Evolutionary conservation across 2,888 invertebrate genomes (phyloP).

Genomic region (Netelia fuscicornis): DNA sequence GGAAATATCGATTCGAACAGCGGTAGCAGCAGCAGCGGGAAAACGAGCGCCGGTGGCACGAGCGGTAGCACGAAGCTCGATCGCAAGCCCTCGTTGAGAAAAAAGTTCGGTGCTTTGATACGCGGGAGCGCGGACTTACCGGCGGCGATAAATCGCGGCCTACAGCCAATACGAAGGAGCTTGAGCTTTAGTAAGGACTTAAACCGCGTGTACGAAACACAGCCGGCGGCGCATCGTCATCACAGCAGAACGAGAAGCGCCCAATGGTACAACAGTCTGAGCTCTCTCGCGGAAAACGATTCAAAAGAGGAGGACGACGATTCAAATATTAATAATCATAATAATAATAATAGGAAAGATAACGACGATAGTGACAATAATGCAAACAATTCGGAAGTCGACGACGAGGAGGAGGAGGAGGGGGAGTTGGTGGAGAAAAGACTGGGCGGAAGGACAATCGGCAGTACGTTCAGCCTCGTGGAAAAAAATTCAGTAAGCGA

Average conservation of each 20-base stretch:
- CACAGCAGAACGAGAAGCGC: slow-evolving; percentile 74
- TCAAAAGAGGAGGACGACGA: slow-evolving; percentile 69
- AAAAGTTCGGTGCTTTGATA: slow-evolving; percentile 79
- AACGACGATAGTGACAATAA: slow-evolving; percentile 21
- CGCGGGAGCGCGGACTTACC: slow-evolving; percentile 80
- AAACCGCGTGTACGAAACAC: slow-evolving; percentile 72
- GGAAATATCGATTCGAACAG: slow-evolving; percentile 34
- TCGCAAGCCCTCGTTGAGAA: slow-evolving; percentile 78
- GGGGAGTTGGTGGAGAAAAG: slow-evolving; percentile 26
- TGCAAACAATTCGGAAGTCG: slow-evolving; percentile 47
- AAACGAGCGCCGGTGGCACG: neutral
- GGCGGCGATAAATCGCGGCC: slow-evolving; percentile 80
- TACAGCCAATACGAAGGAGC: slow-evolving; percentile 80
- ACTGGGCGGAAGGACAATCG: slow-evolving; percentile 67
- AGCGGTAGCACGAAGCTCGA: slow-evolving; percentile 72
- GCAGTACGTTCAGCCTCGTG: slow-evolving; percentile 76
- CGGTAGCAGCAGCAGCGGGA: slow-evolving; percentile 22
- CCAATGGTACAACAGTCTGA: slow-evolving; percentile 82
- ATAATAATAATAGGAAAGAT: slow-evolving; percentile 1
- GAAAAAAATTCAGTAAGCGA: slow-evolving; percentile 78
- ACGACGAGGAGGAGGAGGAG: slow-evolving; percentile 59
- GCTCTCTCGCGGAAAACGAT: slow-evolving; percentile 80
- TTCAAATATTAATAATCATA: slow-evolving; percentile 8
- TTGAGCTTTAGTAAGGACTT: slow-evolving; percentile 81
- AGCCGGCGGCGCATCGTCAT: slow-evolving; percentile 61